Conservation (phyloP, 1,140 invertebrate species). For the Drosophila mauritiana region DNA sequence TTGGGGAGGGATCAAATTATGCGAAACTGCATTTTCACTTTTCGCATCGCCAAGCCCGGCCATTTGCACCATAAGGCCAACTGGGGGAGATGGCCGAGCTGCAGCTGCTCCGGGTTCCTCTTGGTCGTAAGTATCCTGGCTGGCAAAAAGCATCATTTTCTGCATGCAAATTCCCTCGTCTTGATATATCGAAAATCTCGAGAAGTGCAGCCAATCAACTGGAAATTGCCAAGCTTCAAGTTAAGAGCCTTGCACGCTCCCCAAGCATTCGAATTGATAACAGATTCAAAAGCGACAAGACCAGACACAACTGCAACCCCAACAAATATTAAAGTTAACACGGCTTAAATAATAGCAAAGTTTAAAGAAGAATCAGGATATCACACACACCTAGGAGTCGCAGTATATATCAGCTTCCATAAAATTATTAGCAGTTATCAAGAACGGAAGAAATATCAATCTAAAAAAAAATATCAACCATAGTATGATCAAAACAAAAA, state of each 20-base stretch:
- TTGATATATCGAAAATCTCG: constrained; percentile 77
- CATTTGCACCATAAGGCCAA: constrained; percentile 63
- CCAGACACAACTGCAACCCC: constrained; percentile 20
- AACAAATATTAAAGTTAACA: not conserved
- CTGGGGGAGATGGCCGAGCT: constrained; percentile 49
- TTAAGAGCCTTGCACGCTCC: constrained; percentile 58
- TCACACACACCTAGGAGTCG: too few species aligned
- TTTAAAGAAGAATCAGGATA: too few species aligned
- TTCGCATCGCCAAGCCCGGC: constrained; percentile 45
- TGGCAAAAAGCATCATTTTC: constrained; percentile 22
- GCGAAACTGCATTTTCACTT: constrained; percentile 75
- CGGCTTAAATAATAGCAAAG: too few species aligned
- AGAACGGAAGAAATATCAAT: too few species aligned
- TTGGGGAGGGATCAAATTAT: constrained; percentile 64
- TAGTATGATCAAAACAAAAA: too few species aligned
- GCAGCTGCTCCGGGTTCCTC: constrained; percentile 33
- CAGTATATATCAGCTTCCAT: too few species aligned
- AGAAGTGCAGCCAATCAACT: constrained; percentile 82
- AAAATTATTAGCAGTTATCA: too few species aligned
- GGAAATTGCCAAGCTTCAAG: constrained; percentile 73
- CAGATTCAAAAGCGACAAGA: constrained; percentile 31
- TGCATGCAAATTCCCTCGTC: constrained; percentile 71
- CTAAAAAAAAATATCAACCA: too few species aligned
- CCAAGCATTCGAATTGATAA: constrained; percentile 46
- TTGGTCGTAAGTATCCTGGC: constrained; percentile 28